Conservation (phyloP, 1,140 invertebrate genomes). For the Halyomorpha halys region DNA sequence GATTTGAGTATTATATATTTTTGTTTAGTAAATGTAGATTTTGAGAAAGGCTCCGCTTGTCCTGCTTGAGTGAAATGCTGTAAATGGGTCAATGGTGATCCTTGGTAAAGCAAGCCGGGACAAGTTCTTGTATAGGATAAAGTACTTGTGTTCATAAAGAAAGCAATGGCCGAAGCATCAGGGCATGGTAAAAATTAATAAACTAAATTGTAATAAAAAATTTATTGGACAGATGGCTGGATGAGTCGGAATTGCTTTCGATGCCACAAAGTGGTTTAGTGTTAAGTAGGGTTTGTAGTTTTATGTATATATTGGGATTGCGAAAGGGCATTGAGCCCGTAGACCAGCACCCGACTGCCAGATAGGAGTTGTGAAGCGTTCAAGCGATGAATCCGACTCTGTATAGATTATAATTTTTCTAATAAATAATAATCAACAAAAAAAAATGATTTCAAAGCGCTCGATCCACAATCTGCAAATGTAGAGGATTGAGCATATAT, state of each 20-base stretch:
- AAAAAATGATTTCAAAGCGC: too few relatives aligned
- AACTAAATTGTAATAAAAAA: not conserved
- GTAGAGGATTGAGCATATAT: too few relatives aligned
- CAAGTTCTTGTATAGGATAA: slow-evolving; percentile 14
- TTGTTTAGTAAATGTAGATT: slow-evolving; percentile 18
- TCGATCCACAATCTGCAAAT: too few relatives aligned
- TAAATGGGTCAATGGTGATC: too few relatives aligned
- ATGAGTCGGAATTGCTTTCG: not conserved
- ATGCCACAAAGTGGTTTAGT: slow-evolving; percentile 13
- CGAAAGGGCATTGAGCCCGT: slow-evolving; percentile 3
- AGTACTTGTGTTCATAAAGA: slow-evolving; percentile 11
- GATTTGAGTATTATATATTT: slow-evolving; percentile 15
- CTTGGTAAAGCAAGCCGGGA: not conserved
- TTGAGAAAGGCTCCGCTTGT: slow-evolving; percentile 9
- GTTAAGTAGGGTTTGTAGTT: slow-evolving; percentile 20
- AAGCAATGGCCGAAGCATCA: not conserved
- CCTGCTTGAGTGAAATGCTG: not conserved
- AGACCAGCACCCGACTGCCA: slow-evolving; percentile 17
- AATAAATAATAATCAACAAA: too few relatives aligned
- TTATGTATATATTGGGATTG: slow-evolving; percentile 22
- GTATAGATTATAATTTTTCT: slow-evolving; percentile 23
- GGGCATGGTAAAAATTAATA: not conserved
- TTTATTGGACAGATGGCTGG: not conserved
- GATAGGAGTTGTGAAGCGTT: slow-evolving; percentile 22
- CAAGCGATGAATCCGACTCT: slow-evolving; percentile 22